Percentiles rank a stretch among this genome's conserved stretches.
These are phyloP conservation scores for Bucco capensis DNA, from an alignment of 2,113 vertebrate genomes.

Conservation along the genomic window DNA sequence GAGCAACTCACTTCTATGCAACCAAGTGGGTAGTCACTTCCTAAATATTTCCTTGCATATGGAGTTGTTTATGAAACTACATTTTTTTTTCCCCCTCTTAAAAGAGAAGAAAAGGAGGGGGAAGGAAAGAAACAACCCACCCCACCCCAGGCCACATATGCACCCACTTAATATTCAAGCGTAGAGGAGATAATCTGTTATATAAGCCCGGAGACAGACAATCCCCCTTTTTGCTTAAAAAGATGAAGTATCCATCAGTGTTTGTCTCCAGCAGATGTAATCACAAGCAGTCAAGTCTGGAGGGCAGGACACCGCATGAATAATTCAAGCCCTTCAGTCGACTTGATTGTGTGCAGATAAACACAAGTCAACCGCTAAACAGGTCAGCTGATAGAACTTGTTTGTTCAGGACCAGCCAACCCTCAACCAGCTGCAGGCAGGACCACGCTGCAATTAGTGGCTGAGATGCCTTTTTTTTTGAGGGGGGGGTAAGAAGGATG, in stretches of 20 bases:
- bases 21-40: conserved; percentile 32
- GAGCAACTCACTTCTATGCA: background rate
- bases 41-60: conserved; percentile 51
- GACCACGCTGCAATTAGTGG: conserved; percentile 64
- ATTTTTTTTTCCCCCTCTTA: background rate
- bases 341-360: conserved; percentile 86
- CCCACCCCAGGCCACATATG: background rate
- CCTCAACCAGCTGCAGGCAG: conserved; percentile 59
- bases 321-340: conserved; percentile 85
- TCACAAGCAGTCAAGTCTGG: conserved; percentile 86
- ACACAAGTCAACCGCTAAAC: conserved; percentile 86
- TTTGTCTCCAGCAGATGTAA: conserved; percentile 88
- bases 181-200: conserved; percentile 63
- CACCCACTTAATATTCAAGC: conserved; percentile 52
- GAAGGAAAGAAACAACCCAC: background rate
- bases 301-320: conserved; percentile 86
- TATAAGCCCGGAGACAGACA: conserved; percentile 69
- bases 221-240: conserved; percentile 58
- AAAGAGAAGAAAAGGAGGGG: background rate
- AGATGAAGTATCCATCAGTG: conserved; percentile 77
- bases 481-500: background rate
- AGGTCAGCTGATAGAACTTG: conserved; percentile 88
- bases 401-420: conserved; percentile 80
- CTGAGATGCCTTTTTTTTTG: conserved; percentile 8
- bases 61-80: conserved; percentile 47